A percentile compares a stretch with the other conserved stretches of the same genome.
These are phyloP conservation scores for Sinohyriopsis cumingii DNA, from an alignment of 2,888 invertebrate genomes.

Conservation along the genomic window DNA sequence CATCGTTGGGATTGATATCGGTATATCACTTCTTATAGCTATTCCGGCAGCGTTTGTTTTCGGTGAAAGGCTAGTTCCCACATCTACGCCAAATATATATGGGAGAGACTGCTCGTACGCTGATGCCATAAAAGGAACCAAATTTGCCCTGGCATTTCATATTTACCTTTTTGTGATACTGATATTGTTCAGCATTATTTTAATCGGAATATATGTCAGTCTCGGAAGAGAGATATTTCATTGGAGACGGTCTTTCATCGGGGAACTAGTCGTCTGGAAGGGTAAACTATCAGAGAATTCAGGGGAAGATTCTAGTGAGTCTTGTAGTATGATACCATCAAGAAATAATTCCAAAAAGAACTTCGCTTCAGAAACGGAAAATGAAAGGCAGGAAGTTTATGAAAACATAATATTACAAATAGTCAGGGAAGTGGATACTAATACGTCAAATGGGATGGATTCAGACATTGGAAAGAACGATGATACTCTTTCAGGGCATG, in stretches of 20 bases:
- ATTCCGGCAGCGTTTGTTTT: conserved; percentile 15
- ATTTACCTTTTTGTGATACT: conserved; percentile 16
- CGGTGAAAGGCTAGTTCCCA: conserved; percentile 14
- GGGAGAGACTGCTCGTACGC: conserved; percentile 17
- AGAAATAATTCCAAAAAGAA: no score
- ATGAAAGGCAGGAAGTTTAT: no score
- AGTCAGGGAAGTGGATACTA: no score
- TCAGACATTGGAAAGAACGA: no score
- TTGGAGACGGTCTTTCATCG: conserved; percentile 15
- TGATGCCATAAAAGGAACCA: conserved; percentile 10
- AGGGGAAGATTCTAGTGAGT: no score
- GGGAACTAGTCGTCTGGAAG: conserved; percentile 7
- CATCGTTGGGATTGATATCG: conserved; percentile 6
- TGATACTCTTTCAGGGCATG: no score
- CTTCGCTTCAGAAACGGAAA: no score
- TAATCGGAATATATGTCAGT: conserved; percentile 9
- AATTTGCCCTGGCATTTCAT: conserved; percentile 10
- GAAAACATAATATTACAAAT: no score
- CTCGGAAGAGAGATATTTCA: conserved; percentile 10
- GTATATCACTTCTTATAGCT: conserved; percentile 8
- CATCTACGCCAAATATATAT: conserved; percentile 2
- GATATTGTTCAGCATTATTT: conserved; percentile 5
- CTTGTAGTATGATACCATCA: no score
- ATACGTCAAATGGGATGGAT: no score
- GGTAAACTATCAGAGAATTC: not conserved